phyloP scores from a whole-genome alignment of 2,113 vertebrate genomes.

The Recurvirostra avosetta region DNA sequence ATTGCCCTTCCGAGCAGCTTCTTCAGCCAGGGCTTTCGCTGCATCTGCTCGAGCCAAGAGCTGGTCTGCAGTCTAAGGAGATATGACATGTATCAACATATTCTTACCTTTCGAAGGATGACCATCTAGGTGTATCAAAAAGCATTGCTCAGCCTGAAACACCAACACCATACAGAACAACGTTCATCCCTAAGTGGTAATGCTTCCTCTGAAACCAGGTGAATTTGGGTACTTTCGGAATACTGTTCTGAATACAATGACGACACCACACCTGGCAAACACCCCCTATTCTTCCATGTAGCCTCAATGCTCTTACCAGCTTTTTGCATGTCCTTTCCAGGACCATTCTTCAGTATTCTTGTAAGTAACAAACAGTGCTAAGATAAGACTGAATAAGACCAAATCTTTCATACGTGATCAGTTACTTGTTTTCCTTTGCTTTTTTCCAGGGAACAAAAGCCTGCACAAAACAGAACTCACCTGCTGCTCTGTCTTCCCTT shows the following conservation, averaged over 20 bases:
- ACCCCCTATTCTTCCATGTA: background rate
- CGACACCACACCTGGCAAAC: background rate
- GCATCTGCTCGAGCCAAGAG: slow-evolving; percentile 93
- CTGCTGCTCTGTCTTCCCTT: slow-evolving; percentile 95
- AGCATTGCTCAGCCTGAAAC: background rate
- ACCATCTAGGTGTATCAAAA: background rate
- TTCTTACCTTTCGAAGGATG: background rate
- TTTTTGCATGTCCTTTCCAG: background rate
- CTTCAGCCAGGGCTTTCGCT: slow-evolving; percentile 91
- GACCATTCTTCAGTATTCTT: background rate
- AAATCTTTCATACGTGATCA: background rate
- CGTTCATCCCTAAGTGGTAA: background rate
- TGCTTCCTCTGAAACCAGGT: background rate
- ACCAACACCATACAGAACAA: fast-evolving
- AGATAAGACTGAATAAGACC: background rate
- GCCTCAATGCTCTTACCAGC: background rate
- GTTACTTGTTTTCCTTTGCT: background rate
- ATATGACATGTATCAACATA: background rate
- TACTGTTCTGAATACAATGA: background rate
- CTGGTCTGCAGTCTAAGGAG: slow-evolving; percentile 91
- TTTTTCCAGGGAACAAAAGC: background rate
- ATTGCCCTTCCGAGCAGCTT: slow-evolving; percentile 89
- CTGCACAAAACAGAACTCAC: slow-evolving; percentile 68
- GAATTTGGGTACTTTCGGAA: background rate
- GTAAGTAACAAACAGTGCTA: background rate